These are phyloP conservation scores for Carcharodon carcharias DNA, from an alignment of 2,797 vertebrate species.

Conservation along the genomic window DNA sequence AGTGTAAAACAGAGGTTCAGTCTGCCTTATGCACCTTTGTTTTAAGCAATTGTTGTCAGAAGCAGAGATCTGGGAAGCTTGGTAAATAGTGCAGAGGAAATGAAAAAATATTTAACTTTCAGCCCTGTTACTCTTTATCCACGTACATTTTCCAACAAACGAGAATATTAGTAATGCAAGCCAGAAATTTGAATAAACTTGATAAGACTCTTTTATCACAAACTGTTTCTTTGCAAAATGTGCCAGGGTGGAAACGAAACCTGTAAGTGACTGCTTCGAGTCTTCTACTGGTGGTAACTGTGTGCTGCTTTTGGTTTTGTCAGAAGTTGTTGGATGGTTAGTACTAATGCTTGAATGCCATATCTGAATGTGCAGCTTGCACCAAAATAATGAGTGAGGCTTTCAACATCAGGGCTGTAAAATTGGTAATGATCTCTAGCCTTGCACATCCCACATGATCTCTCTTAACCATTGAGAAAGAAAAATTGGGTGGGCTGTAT, in stretches of 20 bases:
- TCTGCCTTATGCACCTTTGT: not conserved
- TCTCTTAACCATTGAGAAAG: not conserved
- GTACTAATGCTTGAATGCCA: not conserved
- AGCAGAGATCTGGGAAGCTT: not conserved
- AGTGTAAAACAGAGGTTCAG: not conserved
- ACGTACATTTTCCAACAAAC: not conserved
- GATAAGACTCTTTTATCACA: not conserved
- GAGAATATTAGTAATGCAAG: not conserved
- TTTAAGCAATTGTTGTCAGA: constrained; percentile 2
- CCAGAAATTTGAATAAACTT: not conserved
- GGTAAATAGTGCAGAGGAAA: too few relatives aligned
- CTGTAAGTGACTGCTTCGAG: not conserved
- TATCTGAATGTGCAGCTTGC: not conserved
- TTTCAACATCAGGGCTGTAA: not conserved
- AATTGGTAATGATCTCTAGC: not conserved
- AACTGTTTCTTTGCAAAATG: not conserved
- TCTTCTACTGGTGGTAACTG: not conserved
- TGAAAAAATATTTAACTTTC: not conserved
- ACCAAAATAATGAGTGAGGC: not conserved
- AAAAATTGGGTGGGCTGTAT: too few relatives aligned
- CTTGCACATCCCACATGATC: not conserved
- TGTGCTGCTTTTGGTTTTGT: not conserved
- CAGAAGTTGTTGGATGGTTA: not conserved
- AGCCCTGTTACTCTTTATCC: not conserved
- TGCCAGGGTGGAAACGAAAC: not conserved